These are phyloP conservation scores for Drosophila tristis DNA, from an alignment of 1,140 invertebrate species.

Conservation along the genomic window DNA sequence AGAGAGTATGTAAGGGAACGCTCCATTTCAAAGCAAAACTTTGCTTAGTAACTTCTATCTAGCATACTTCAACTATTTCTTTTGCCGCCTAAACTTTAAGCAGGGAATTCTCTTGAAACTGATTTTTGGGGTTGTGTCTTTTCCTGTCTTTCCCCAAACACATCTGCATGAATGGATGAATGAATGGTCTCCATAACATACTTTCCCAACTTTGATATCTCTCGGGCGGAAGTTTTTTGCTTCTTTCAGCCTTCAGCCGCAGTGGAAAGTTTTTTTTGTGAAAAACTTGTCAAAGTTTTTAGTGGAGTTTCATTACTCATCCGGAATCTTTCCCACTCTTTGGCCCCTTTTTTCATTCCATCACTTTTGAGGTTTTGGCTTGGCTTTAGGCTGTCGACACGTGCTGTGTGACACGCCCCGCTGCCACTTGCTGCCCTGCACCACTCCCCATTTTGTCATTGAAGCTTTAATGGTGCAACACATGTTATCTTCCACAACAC, in stretches of 20 bases:
- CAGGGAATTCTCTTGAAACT: conserved; percentile 22
- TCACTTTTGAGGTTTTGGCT: conserved; percentile 40
- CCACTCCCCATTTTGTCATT: conserved; percentile 1
- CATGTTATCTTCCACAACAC: conserved; percentile 33
- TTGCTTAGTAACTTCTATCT: not conserved
- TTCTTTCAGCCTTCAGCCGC: not conserved
- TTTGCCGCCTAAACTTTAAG: conserved; percentile 8
- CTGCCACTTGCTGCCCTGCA: not conserved
- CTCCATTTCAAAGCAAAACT: not conserved
- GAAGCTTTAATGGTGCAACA: conserved; percentile 32
- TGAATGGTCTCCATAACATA: conserved; percentile 41
- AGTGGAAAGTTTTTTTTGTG: conserved; percentile 39
- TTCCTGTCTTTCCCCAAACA: not conserved
- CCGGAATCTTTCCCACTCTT: conserved; percentile 36
- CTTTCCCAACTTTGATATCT: conserved; percentile 49
- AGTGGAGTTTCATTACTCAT: conserved; percentile 63
- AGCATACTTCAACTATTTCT: not conserved
- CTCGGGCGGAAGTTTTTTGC: conserved; percentile 30
- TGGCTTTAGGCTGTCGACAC: conserved; percentile 43
- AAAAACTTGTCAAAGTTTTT: conserved; percentile 58
- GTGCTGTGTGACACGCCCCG: conserved; percentile 41
- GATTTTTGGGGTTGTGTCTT: conserved; percentile 12
- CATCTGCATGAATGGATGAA: not conserved
- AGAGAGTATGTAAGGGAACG: no score
- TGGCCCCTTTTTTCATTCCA: not conserved